Conservation (phyloP, 2,888 invertebrate species). For the Ferrisia virgata region DNA sequence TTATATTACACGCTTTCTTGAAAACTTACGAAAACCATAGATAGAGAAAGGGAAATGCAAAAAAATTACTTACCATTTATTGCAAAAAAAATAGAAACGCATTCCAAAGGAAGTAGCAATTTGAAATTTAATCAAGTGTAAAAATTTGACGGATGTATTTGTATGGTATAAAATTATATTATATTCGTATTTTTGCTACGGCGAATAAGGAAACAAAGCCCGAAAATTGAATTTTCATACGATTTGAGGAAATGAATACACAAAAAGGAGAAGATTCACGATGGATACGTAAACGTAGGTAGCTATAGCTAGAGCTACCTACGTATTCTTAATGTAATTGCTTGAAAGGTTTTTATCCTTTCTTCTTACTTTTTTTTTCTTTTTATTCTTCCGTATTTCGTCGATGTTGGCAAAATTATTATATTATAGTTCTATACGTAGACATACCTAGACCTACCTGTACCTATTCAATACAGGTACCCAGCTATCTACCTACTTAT, state of each 20-base stretch:
- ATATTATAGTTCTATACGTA: too few species aligned
- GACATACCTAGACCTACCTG: too few species aligned
- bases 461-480: too few species aligned
- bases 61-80: neutral
- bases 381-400: neutral
- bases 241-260: neutral
- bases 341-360: neutral
- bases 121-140: neutral
- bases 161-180: neutral
- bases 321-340: neutral
- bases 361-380: neutral
- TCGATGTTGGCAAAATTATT: neutral
- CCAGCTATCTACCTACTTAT: too few species aligned
- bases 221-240: neutral
- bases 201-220: neutral
- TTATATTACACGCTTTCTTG: too few species aligned
- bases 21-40: too few species aligned
- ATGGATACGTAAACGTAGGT: too few species aligned
- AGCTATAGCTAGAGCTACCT: too few species aligned
- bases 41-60: neutral
- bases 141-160: slow-evolving; percentile 3
- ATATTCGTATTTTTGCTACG: neutral
- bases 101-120: neutral
- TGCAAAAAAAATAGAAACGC: neutral
- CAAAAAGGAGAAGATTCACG: neutral